Evolutionary conservation across 2,888 invertebrate species (phyloP).

Genomic region (Leucozona laternaria): DNA sequence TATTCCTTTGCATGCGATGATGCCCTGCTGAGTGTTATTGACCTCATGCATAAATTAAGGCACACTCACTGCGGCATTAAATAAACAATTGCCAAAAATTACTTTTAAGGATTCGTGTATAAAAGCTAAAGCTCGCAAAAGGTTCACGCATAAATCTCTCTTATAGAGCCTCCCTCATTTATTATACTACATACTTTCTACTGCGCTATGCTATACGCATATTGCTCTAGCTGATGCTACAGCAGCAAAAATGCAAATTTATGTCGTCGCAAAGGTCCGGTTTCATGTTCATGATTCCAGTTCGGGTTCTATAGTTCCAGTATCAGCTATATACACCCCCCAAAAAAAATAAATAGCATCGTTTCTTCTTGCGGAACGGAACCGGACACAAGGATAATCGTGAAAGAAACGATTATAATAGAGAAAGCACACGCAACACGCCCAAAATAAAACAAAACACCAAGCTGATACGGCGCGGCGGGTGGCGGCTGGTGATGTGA

Average conservation of each 20-base stretch:
- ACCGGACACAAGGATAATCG: slow-evolving; percentile 51
- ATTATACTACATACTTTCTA: too few species aligned
- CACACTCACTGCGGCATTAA: slow-evolving; percentile 37
- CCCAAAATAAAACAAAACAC: slow-evolving; percentile 8
- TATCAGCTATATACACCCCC: background rate
- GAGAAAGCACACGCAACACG: slow-evolving; percentile 21
- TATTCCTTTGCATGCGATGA: background rate
- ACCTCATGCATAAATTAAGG: slow-evolving; percentile 59
- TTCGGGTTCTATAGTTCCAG: too few species aligned
- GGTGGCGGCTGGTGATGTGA: too few species aligned
- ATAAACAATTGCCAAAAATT: slow-evolving; percentile 69
- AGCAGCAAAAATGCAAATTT: slow-evolving; percentile 68
- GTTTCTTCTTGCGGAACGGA: slow-evolving; percentile 28
- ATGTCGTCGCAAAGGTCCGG: slow-evolving; percentile 10
- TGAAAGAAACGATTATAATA: slow-evolving; percentile 8
- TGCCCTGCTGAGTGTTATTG: slow-evolving; percentile 8
- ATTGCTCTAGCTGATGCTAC: slow-evolving; percentile 35
- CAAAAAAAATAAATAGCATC: slow-evolving; percentile 48
- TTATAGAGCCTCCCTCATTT: slow-evolving; percentile 31
- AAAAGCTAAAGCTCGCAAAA: slow-evolving; percentile 4
- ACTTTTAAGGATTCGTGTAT: slow-evolving; percentile 55
- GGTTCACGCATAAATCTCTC: slow-evolving; percentile 52
- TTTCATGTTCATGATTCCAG: slow-evolving; percentile 7
- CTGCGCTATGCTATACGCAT: too few species aligned
- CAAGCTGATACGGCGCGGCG: slow-evolving; percentile 29